Percentiles rank a stretch among this genome's conserved stretches.
phyloP scores from a whole-genome alignment of 1,140 invertebrate genomes.

The Agrypnia vestita region DNA sequence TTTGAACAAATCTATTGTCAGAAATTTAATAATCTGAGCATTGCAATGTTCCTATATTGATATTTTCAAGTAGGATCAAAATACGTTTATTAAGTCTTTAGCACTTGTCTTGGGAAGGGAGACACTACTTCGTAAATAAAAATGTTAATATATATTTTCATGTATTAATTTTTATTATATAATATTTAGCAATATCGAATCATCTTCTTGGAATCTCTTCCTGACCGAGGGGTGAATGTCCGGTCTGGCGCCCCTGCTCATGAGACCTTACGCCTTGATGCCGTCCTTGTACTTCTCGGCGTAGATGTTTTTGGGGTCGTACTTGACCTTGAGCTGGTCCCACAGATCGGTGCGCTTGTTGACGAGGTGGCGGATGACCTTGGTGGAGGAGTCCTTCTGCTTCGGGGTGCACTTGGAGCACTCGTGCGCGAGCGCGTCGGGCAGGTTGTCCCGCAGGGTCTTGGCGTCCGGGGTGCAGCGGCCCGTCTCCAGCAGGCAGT shows the following conservation, averaged over 20 bases:
- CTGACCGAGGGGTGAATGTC: not conserved
- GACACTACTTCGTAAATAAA: too few species aligned
- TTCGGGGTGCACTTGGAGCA: slow-evolving; percentile 78
- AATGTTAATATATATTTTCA: too few species aligned
- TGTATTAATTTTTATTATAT: too few species aligned
- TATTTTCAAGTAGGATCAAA: too few species aligned
- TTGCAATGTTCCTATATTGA: too few species aligned
- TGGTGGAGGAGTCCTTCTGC: slow-evolving; percentile 75
- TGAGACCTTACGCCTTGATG: too few species aligned
- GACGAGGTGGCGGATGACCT: slow-evolving; percentile 74
- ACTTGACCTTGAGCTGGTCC: slow-evolving; percentile 76
- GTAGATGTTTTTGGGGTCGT: slow-evolving; percentile 78
- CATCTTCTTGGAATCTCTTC: not conserved
- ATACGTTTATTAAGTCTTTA: too few species aligned
- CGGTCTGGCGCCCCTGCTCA: too few species aligned
- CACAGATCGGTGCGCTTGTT: slow-evolving; percentile 77
- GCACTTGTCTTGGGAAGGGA: too few species aligned
- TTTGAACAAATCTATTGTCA: too few species aligned
- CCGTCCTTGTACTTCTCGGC: slow-evolving; percentile 75
- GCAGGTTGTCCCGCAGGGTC: slow-evolving; percentile 81
- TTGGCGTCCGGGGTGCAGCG: slow-evolving; percentile 81
- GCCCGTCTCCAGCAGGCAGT: slow-evolving; percentile 81
- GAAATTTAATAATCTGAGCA: too few species aligned
- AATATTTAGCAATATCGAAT: slow-evolving; percentile 10
- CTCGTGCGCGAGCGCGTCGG: too few species aligned